Percentiles rank a stretch among this genome's conserved stretches.
These are phyloP conservation scores for Gasteruption jaculator DNA, from an alignment of 2,888 invertebrate species.

Conservation along the genomic window DNA sequence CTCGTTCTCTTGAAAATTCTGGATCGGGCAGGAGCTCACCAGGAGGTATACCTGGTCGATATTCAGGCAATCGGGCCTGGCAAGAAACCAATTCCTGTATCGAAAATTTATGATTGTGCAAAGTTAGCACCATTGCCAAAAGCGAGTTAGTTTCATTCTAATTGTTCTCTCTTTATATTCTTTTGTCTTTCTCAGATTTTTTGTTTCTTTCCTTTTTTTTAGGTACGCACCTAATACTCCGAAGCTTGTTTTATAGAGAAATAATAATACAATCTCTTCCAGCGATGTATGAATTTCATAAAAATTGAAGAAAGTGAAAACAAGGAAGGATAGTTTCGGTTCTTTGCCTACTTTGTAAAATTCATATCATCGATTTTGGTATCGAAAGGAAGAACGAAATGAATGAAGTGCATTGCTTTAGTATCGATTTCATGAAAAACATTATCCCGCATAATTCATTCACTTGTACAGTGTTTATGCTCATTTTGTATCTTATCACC, in stretches of 20 bases:
- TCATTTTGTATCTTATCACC: conserved; percentile 31
- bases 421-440: too few relatives aligned
- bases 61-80: conserved; percentile 63
- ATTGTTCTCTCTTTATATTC: conserved; percentile 5
- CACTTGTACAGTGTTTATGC: too few relatives aligned
- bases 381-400: too few relatives aligned
- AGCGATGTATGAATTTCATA: too few relatives aligned
- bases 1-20: conserved; percentile 60
- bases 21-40: conserved; percentile 53
- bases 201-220: conserved; percentile 11
- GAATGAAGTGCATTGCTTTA: too few relatives aligned
- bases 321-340: too few relatives aligned
- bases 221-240: conserved; percentile 11
- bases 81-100: conserved; percentile 51
- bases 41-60: conserved; percentile 51
- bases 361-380: too few relatives aligned
- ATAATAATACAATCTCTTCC: conserved; percentile 7
- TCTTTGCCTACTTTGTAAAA: too few relatives aligned
- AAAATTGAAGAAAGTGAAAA: too few relatives aligned
- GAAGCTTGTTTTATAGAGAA: conserved; percentile 6
- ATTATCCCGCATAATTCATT: too few relatives aligned
- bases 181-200: conserved; percentile 6
- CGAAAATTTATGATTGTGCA: conserved; percentile 45
- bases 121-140: conserved; percentile 48
- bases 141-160: conserved; percentile 37